Conservation (phyloP, 2,113 vertebrate species). For the Dicrurus megarhynchus region DNA sequence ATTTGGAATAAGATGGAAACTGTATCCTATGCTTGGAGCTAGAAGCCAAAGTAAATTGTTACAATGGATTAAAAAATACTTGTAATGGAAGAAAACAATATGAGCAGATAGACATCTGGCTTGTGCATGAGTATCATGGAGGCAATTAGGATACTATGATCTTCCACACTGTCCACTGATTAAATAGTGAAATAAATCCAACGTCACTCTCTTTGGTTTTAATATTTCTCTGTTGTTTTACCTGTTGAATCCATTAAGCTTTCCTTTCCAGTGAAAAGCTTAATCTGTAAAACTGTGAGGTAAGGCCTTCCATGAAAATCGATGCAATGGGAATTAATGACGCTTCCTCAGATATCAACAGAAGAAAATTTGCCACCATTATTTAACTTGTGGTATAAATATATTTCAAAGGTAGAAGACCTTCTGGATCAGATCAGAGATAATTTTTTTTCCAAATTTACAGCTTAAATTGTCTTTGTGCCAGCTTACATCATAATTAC, state of each 20-base stretch:
- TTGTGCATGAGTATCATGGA: background rate
- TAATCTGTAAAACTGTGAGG: background rate
- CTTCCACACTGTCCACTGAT: background rate
- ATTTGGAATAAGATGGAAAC: constrained; percentile 29
- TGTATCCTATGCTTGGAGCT: background rate
- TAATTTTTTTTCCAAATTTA: background rate
- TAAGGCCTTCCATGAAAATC: background rate
- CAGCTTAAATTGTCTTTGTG: background rate
- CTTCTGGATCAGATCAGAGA: background rate
- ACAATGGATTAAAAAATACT: constrained; percentile 11
- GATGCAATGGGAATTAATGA: background rate
- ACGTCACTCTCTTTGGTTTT: background rate
- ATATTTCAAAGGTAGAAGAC: background rate
- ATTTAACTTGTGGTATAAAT: background rate
- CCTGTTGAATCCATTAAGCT: constrained; percentile 14
- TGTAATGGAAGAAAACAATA: constrained; percentile 23
- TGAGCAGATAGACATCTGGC: background rate
- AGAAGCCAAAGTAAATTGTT: constrained; percentile 49
- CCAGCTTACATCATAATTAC: constrained; percentile 29
- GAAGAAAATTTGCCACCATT: background rate
- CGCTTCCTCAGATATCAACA: background rate
- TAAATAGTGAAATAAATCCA: background rate
- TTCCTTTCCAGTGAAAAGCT: background rate
- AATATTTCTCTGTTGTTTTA: background rate
- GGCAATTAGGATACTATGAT: background rate